Evolutionary conservation across 2,113 vertebrate species (phyloP), one percentile per base, ranked within the genome.

Genomic region (Rousettus leschenaultii): DNA sequence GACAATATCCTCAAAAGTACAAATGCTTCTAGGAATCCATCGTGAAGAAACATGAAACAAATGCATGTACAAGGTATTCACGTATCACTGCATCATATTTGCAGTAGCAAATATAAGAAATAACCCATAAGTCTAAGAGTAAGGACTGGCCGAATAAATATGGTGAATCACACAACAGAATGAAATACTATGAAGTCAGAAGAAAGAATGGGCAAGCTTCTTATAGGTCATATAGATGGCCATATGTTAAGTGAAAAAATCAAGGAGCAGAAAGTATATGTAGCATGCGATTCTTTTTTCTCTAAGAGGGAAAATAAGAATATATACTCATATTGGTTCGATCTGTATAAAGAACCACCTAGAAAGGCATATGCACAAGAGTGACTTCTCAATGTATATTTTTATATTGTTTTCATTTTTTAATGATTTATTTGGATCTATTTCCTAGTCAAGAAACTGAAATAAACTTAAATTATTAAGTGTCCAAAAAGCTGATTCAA

Each of bases 381-480:
- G 24, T 6, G 14, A 78, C 40, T 88, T 48, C 33, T 85, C 24
- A 35, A 43, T 30, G 21, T 84, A 43, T 28, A 28, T 24, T 61
- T 75, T 85, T 71, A 38, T 15, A 57, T 79, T 35, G 33, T n/a
- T 59, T 91, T 87, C 45, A 82, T 77, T 85, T 92, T 89, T 78
- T 28, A 92, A 77, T 53, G n/a, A 82, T n/a, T 63, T 86, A 48
- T 57, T 66, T 95, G 45, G 14, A 80, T 73, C 2, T 74, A 51
- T 78, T 80, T 93, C 35, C 40, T 78, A 66, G 15, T 91, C 7
- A 45, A 70, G 45, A 92, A 86, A 89, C n/a, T 28, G 63, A 89
- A 89, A 71, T 66, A 92, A 78, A 93, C 21, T 65, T 70, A 68
- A 91, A 89, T 61, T 40, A 89, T 75, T 83, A 66, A 55, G 83